These are phyloP conservation scores for Polypterus bichir DNA, from an alignment of 2,113 vertebrate genomes.

Conservation along the genomic window DNA sequence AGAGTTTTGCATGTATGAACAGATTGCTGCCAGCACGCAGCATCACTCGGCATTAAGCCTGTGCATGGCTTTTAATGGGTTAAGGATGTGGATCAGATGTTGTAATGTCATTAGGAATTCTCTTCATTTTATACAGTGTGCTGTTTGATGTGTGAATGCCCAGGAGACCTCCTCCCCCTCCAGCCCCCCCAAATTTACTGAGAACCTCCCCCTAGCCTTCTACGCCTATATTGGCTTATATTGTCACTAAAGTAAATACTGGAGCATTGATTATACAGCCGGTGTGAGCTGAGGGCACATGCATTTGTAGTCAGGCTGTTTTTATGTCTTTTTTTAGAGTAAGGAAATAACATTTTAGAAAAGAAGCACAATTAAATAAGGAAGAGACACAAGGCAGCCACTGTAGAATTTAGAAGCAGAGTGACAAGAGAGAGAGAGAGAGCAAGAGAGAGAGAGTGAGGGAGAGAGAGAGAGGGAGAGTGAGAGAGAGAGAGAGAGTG, in stretches of 20 bases:
- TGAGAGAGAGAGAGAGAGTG: constrained; percentile 12
- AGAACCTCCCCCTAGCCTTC: constrained; percentile 47
- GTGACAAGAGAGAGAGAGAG: constrained; percentile 20
- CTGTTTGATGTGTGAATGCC: constrained; percentile 71
- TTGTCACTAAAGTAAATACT: constrained; percentile 66
- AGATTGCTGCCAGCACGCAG: too few species aligned
- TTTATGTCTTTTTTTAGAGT: neutral
- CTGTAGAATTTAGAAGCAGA: constrained; percentile 19
- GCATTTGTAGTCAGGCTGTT: constrained; percentile 4
- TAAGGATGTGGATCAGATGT: constrained; percentile 65
- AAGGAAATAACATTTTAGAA: constrained; percentile 4
- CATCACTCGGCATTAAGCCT: too few species aligned
- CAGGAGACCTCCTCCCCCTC: constrained; percentile 51
- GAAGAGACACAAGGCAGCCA: constrained; percentile 16
- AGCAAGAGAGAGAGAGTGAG: constrained; percentile 22
- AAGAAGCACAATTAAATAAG: constrained; percentile 4
- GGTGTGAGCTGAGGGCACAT: constrained; percentile 7
- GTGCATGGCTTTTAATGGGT: constrained; percentile 42
- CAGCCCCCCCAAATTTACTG: constrained; percentile 31
- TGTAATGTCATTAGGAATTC: constrained; percentile 55
- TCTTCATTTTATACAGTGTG: constrained; percentile 60
- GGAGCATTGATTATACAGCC: constrained; percentile 18
- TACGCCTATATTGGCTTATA: constrained; percentile 67
- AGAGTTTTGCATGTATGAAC: too few species aligned
- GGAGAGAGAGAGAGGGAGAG: constrained; percentile 5